These are phyloP conservation scores for Amniataba percoides DNA, from an alignment of 2,797 vertebrate genomes.

Conservation along the genomic window DNA sequence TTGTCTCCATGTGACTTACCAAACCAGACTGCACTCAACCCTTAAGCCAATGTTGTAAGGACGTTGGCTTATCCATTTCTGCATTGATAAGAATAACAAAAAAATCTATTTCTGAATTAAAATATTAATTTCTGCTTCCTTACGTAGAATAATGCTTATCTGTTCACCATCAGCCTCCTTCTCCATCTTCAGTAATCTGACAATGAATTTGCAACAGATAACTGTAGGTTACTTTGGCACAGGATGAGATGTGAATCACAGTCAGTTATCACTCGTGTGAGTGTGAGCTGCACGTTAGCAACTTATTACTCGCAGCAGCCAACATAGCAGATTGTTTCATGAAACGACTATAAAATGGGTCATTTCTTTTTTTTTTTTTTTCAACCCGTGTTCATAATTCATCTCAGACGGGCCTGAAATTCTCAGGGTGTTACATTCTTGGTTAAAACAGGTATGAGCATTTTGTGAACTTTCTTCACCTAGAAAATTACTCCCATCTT, in stretches of 20 bases:
- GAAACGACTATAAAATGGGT: neutral
- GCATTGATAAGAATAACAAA: neutral
- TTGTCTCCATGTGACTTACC: slow-evolving; percentile 42
- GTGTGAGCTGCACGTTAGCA: slow-evolving; percentile 27
- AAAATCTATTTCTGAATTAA: neutral
- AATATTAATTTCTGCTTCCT: neutral
- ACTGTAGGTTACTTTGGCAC: slow-evolving; percentile 23
- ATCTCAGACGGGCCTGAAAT: neutral
- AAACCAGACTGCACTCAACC: slow-evolving; percentile 4
- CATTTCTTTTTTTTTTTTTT: neutral
- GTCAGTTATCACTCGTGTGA: slow-evolving; percentile 9
- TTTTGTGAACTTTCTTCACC: neutral
- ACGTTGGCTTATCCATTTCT: neutral
- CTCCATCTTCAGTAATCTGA: neutral
- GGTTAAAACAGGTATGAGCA: neutral
- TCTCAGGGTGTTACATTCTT: neutral
- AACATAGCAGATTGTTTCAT: slow-evolving; percentile 29
- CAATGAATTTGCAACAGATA: slow-evolving; percentile 14
- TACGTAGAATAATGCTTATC: neutral
- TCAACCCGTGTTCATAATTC: neutral
- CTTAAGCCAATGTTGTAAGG: neutral
- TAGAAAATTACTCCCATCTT: neutral
- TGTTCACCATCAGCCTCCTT: neutral
- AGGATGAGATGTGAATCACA: slow-evolving; percentile 24
- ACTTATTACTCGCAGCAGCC: slow-evolving; percentile 9